Conservation (phyloP, 2,797 vertebrate species). For the Alca torda region DNA sequence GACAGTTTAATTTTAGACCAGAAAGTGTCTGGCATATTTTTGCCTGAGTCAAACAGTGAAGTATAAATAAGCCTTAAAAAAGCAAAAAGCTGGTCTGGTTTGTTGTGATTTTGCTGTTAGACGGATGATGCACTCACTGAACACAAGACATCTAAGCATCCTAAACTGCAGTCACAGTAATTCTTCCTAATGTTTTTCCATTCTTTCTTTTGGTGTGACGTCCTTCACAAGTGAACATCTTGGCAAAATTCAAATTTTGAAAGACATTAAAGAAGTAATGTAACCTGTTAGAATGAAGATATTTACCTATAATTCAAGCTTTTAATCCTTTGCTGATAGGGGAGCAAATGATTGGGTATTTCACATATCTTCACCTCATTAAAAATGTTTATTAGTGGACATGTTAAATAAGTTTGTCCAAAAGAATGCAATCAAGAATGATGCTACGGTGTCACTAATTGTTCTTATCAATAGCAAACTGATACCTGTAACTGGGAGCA, state of each 20-base stretch:
- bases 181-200: background rate
- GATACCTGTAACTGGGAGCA: background rate
- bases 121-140: background rate
- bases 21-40: background rate
- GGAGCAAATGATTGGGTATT: background rate
- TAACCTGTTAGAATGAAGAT: background rate
- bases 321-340: background rate
- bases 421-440: background rate
- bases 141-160: background rate
- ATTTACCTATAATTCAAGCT: background rate
- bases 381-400: background rate
- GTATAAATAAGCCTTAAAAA: background rate
- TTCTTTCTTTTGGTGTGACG: background rate
- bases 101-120: background rate
- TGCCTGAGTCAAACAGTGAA: background rate
- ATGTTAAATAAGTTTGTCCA: background rate
- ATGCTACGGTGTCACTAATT: background rate
- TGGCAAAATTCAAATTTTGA: background rate
- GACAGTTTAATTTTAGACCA: constrained; percentile 7
- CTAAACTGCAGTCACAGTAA: background rate
- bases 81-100: background rate
- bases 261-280: background rate
- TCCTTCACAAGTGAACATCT: background rate
- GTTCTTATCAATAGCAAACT: background rate
- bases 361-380: background rate